Base-by-base conservation (phyloP, 2,797 vertebrate genomes). In the Pseudotriccus pelzelni region DNA sequence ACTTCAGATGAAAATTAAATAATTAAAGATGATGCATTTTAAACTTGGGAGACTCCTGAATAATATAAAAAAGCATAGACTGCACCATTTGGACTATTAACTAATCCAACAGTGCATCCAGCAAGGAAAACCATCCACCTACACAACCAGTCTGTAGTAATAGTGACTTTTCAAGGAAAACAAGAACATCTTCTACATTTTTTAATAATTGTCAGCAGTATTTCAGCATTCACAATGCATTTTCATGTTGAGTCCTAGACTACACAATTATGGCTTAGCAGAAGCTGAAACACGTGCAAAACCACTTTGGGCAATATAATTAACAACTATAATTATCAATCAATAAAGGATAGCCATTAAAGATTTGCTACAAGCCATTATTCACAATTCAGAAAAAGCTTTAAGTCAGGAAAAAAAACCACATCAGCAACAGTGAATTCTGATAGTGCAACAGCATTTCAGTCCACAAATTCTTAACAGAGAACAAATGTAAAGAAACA, bases 81-180 rank as follows among this genome's bases (percentile, higher is more conserved):
- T 70, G 44, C 41, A 84, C 24, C 37, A 67, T 67, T 68, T 84
- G 49, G 27, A 49, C 49, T 59, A 59, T 32, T 75, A 87, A 70
- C 21, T n/a, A 69, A 69, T 36, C 60, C 59, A 82, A 25, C 16
- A 84, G 25, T 17, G 46, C 47, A 69, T 36, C 43, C 67, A 89
- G 37, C 67, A 89, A 82, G 27, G 12, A 80, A 78, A 88, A 87
- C 4, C 44, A 84, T 37, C 70, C 64, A 70, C 41, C 73, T 50
- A 37, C 69, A 34, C 27, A 81, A 81, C 32, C 60, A 77, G 68
- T 66, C 59, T 34, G 75, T 5, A 91, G 34, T 64, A 90, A 72
- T 7, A 89, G 88, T 30, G 60, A 62, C 70, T 92, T 85, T 89
- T 85, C 94, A 87, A 78, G 70, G 70, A 79, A 91, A 92, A 84